phyloP scores from a whole-genome alignment of 2,113 vertebrate genomes.

The Chelonoidis abingdonii region DNA sequence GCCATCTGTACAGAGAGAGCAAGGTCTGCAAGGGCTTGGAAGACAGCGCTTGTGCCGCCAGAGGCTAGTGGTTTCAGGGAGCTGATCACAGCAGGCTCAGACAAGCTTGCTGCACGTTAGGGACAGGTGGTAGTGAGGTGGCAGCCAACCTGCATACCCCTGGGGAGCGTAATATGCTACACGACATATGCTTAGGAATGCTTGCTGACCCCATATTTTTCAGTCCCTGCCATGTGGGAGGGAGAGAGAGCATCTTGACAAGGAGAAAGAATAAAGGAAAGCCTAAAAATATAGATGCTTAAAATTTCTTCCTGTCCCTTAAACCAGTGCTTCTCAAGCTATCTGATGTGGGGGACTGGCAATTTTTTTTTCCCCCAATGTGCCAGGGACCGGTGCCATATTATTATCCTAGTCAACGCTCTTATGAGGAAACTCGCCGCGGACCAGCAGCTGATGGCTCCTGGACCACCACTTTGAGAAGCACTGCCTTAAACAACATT shows the following conservation, averaged over 20 bases:
- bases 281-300: neutral
- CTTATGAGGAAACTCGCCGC: no score
- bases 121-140: no score
- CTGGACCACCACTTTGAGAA: no score
- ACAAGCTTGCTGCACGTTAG: neutral
- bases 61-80: neutral
- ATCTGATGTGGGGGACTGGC: no score
- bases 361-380: no score
- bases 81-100: neutral
- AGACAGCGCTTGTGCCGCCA: neutral
- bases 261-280: neutral
- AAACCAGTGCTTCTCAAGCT: neutral
- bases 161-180: neutral
- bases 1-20: neutral
- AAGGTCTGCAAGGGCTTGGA: neutral
- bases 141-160: neutral
- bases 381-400: no score
- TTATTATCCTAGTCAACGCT: no score
- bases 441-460: no score
- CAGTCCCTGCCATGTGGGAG: neutral
- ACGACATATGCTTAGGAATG: slow-evolving; percentile 25
- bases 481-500: neutral
- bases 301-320: neutral
- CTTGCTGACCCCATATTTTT: neutral
- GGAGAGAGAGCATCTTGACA: neutral